These are phyloP conservation scores for Toxotes jaculatrix DNA, from an alignment of 2,113 vertebrate genomes.

Conservation along the genomic window DNA sequence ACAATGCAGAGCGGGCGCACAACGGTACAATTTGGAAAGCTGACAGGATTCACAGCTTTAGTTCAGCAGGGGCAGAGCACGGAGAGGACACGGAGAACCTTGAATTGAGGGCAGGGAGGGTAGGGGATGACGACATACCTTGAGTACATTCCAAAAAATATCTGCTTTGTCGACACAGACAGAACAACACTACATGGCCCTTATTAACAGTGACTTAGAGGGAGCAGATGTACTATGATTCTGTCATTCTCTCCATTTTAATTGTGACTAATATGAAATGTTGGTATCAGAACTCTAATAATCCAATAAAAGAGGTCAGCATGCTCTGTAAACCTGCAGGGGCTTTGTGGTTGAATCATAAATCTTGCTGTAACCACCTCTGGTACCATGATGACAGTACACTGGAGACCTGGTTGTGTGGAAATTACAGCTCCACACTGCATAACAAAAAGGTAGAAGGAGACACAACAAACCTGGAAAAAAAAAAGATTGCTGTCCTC, in stretches of 20 bases:
- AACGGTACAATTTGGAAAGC: conserved; percentile 69
- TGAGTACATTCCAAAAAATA: background rate
- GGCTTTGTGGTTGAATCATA: conserved; percentile 6
- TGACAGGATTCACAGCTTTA: conserved; percentile 81
- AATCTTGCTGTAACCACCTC: conserved; percentile 29
- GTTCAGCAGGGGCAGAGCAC: conserved; percentile 83
- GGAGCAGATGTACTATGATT: background rate
- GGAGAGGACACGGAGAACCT: conserved; percentile 38
- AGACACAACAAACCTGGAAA: conserved; percentile 2
- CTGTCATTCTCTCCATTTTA: conserved; percentile 25
- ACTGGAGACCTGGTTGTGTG: background rate
- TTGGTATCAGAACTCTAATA: conserved; percentile 12
- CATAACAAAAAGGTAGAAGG: background rate
- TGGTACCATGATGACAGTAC: conserved; percentile 6
- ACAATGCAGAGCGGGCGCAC: conserved; percentile 54
- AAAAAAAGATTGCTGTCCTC: background rate
- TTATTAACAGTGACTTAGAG: background rate
- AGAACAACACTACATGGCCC: conserved; percentile 5
- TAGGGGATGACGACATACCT: background rate
- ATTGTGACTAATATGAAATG: background rate
- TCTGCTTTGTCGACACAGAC: background rate
- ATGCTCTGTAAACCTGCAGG: conserved; percentile 8
- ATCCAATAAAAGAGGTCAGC: conserved; percentile 31
- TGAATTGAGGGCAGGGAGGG: background rate
- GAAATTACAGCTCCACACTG: conserved; percentile 6